These are phyloP conservation scores for Ostrea edulis DNA, from an alignment of 1,140 invertebrate species.

Conservation along the genomic window DNA sequence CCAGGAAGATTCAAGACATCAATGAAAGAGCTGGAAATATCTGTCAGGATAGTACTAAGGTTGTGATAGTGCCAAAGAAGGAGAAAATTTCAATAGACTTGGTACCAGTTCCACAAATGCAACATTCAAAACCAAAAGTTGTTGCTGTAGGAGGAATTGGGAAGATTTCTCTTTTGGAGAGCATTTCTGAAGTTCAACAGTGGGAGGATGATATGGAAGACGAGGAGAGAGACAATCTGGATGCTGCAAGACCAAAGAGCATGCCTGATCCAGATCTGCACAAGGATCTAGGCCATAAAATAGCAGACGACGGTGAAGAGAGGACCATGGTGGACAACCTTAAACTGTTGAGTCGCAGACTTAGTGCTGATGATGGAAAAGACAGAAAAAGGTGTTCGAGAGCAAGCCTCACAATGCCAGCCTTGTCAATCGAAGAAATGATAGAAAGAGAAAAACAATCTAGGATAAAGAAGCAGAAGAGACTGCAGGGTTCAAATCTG, in stretches of 20 bases:
- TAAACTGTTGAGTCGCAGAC: constrained; percentile 33
- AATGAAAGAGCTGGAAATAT: background rate
- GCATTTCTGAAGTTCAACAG: constrained; percentile 61
- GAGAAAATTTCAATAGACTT: constrained; percentile 48
- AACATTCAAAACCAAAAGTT: constrained; percentile 64
- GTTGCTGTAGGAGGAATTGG: constrained; percentile 65
- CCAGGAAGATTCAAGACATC: background rate
- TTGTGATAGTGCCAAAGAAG: constrained; percentile 13
- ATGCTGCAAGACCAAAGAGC: constrained; percentile 18
- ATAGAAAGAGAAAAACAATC: constrained; percentile 35
- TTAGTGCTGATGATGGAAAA: background rate
- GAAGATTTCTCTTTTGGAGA: constrained; percentile 65
- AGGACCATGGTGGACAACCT: constrained; percentile 26
- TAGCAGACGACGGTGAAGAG: constrained; percentile 11
- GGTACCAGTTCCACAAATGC: constrained; percentile 63
- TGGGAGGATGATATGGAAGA: constrained; percentile 59
- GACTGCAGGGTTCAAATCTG: constrained; percentile 38
- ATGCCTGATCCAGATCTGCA: background rate
- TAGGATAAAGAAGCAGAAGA: constrained; percentile 40
- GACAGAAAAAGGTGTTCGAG: constrained; percentile 1
- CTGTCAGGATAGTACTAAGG: background rate
- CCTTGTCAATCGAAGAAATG: constrained; percentile 10
- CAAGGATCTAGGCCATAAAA: constrained; percentile 2
- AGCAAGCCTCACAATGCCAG: background rate
- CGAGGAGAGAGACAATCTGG: background rate